Conservation (phyloP, 2,797 vertebrate genomes). For the Rhincodon typus region DNA sequence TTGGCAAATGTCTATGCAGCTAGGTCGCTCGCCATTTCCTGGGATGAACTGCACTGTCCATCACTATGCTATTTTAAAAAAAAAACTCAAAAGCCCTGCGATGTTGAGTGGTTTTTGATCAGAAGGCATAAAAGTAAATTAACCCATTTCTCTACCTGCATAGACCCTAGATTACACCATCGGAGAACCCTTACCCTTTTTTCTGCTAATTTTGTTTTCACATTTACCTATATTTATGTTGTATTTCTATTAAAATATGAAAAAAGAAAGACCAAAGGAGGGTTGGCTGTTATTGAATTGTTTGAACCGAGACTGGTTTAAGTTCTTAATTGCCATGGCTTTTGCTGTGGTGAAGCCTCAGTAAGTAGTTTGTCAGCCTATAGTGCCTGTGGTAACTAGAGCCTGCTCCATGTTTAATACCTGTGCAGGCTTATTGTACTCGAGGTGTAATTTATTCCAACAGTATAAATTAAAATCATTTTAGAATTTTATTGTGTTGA, state of each 20-base stretch:
- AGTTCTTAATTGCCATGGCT: conserved; percentile 57
- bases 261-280: conserved; percentile 77
- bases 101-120: conserved; percentile 18
- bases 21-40: conserved; percentile 29
- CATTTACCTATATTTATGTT: conserved; percentile 41
- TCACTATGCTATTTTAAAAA: conserved; percentile 31
- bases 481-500: conserved; percentile 56
- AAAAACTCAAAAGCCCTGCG: neutral
- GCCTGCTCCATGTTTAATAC: conserved; percentile 67
- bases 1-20: conserved; percentile 32
- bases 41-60: conserved; percentile 35
- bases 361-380: conserved; percentile 82
- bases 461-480: conserved; percentile 72
- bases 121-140: conserved; percentile 29
- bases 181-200: neutral
- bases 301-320: conserved; percentile 53
- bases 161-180: neutral
- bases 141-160: conserved; percentile 1
- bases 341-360: conserved; percentile 63
- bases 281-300: conserved; percentile 59
- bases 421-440: conserved; percentile 64
- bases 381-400: conserved; percentile 78
- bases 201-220: conserved; percentile 29
- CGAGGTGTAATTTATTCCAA: conserved; percentile 75
- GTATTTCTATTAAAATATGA: conserved; percentile 56